Percentiles rank a stretch among this genome's conserved stretches.
phyloP scores from a whole-genome alignment of 2,888 invertebrate genomes.

The Volucella zonaria region DNA sequence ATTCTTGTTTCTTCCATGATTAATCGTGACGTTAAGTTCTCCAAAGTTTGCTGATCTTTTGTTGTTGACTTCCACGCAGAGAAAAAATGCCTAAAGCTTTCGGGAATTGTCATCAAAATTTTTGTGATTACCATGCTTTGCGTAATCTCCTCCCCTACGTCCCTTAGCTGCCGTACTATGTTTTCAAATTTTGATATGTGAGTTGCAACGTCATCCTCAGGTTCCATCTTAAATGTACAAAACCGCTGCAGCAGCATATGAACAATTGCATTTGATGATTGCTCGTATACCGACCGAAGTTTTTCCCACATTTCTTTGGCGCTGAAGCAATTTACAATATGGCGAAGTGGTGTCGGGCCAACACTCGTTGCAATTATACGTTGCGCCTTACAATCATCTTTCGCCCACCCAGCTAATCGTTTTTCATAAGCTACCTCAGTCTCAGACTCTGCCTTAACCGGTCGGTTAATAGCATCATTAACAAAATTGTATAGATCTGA shows the following conservation, averaged over 20 bases:
- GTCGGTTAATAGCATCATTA: background rate
- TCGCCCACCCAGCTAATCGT: background rate
- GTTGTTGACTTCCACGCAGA: conserved; percentile 72
- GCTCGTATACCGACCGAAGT: conserved; percentile 74
- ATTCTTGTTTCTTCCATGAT: conserved; percentile 73
- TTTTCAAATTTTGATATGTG: conserved; percentile 56
- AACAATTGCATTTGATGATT: conserved; percentile 76
- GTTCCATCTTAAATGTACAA: conserved; percentile 57
- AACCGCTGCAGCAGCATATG: conserved; percentile 77
- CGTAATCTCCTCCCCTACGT: conserved; percentile 60
- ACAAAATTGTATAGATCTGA: background rate
- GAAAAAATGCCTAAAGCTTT: conserved; percentile 72
- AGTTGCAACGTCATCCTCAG: conserved; percentile 54
- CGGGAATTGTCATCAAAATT: conserved; percentile 74
- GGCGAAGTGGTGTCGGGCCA: conserved; percentile 1
- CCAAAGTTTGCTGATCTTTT: conserved; percentile 73
- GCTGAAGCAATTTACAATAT: background rate
- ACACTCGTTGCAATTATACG: background rate
- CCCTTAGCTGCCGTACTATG: conserved; percentile 41
- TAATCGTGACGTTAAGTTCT: conserved; percentile 72
- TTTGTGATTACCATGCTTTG: conserved; percentile 71
- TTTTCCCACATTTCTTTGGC: too few relatives aligned
- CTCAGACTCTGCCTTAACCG: conserved; percentile 4
- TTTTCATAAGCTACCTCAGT: conserved; percentile 5
- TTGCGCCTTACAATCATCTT: conserved; percentile 16